Evolutionary conservation across 2,888 invertebrate species (phyloP), one percentile per base, ranked within the genome.

Genomic region (Patella pellucida): DNA sequence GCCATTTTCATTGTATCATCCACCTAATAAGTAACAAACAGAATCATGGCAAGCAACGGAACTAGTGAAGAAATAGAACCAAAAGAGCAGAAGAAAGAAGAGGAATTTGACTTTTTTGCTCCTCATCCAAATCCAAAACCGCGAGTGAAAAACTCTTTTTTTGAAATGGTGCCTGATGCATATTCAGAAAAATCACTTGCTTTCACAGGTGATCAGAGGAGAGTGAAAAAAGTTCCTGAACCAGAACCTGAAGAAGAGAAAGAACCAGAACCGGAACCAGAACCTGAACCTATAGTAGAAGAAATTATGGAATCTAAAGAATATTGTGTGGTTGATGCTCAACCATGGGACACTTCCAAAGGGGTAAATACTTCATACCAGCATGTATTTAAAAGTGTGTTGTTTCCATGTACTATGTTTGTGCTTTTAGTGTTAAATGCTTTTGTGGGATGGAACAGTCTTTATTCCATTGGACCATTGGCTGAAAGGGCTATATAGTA

Each of bases 111-210:
- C 73, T 87, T 85, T 73, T 87, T 87, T 73, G 84, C 84, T 31
- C 83, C 82, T 2, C 84, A 84, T 72, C 87, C 87, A 2, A 85
- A 83, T 68, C 85, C 85, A 3, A 82, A 82, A 71, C 85, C 86
- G 0, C 76, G 87, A 15, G 85, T 84, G 12, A 86, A 85, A 72
- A 83, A 81, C 50, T 84, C 85, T 23, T 82, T 86, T 78, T 88
- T 88, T 73, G 85, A 85, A 54, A 77, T 83, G 50, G 86, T 88
- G 11, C 86, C 86, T 0, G 87, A 87, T 79, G 86, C 87, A 2
- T 87, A 84, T 76, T 82, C 82, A 14, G 83, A 82, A 19, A 88
- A 86, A 75, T 85, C 86, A 11, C 73, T 88, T 62, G 83, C 81
- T 69, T 78, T 85, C 23, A 84, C 83, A 16, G 85, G 81, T 19